Base-by-base conservation (phyloP, 2,888 invertebrate species). In the Augiades crinisus region DNA sequence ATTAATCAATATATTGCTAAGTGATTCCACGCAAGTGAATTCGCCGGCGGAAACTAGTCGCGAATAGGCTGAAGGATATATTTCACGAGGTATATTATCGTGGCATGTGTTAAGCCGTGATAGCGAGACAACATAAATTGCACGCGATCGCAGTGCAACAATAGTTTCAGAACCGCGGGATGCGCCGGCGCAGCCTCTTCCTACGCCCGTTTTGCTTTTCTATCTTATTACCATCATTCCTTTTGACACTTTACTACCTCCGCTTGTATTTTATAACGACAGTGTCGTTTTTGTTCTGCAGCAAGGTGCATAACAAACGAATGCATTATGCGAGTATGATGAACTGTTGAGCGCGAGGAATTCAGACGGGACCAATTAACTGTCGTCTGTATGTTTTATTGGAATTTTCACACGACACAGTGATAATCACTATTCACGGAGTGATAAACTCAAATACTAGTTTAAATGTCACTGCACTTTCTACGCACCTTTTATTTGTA, bases 191-290 rank as follows among this genome's bases (percentile, higher is more conserved):
- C 61, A 37, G 60, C 55, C 63, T 51, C 71, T 62, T 60, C 81
- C 78, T 78, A 78, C 81, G 67, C 68, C 64, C 53, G 67, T 68
- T 64, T 70, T 64, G 66, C 69, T 70, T 63, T 66, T 71, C 77
- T 84, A 83, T 81, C 79, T 83, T 83, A 82, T 81, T 78, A 75
- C 80, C 68, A 77, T 78, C 77, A 77, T 79, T 76, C 76, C 78
- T 75, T 74, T 73, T 78, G 78, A 80, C 81, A 84, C 75, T 85
- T 84, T 81, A 85, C 67, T 79, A 78, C 78, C 70, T 70, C 64
- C 58, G 65, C 60, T 64, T 68, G 68, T 77, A 81, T 71, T 84
- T 80, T 80, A 82, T 73, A 75, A 69, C 62, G 72, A 75, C 76
- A 75, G 57, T 51, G 57, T 58, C 56, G 64, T 68, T 70, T 68